phyloP scores from a whole-genome alignment of 2,113 vertebrate species.

The Cinclus mexicanus region DNA sequence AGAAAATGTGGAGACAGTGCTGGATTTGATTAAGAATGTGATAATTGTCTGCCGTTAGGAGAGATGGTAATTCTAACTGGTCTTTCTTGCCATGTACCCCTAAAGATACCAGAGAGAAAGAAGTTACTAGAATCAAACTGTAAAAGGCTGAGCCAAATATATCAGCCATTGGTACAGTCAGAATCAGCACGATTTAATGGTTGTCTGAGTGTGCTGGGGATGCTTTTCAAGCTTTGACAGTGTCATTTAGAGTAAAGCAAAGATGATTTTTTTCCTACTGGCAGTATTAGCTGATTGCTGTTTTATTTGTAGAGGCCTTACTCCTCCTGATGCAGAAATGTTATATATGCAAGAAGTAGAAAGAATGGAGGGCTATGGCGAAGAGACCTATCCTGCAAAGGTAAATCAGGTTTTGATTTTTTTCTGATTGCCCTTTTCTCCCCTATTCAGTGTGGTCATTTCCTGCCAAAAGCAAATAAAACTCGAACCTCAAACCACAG shows the following conservation, averaged over 20 bases:
- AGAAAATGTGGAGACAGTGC: background rate
- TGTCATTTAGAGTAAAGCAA: background rate
- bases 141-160: background rate
- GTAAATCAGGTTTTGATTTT: conserved; percentile 61
- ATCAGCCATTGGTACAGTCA: background rate
- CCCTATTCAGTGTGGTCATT: background rate
- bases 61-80: background rate
- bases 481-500: rapidly evolving
- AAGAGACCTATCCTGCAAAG: conserved; percentile 95
- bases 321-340: conserved; percentile 91
- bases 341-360: conserved; percentile 98
- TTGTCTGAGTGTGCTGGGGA: background rate
- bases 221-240: background rate
- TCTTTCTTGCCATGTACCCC: background rate
- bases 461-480: background rate
- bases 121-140: background rate
- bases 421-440: background rate
- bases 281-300: background rate
- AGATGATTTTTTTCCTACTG: background rate
- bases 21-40: background rate
- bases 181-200: background rate
- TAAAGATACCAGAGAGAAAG: background rate
- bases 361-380: conserved; percentile 94
- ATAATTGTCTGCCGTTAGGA: background rate
- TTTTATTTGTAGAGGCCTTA: conserved; percentile 83